Conservation (phyloP, 2,888 invertebrate species). For the Pammene fasciana region DNA sequence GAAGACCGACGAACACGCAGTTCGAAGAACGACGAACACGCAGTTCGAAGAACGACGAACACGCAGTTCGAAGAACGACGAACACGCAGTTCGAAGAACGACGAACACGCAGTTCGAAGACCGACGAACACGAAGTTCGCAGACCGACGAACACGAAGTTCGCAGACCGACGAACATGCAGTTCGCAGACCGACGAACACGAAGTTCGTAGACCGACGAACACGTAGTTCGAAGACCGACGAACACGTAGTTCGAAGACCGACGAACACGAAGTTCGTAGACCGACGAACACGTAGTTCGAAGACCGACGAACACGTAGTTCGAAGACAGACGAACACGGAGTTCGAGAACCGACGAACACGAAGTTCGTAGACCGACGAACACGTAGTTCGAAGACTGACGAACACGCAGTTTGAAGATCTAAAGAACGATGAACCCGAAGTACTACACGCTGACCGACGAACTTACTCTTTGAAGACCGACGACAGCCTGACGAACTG, state of each 20-base stretch:
- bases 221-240: conserved; percentile 15
- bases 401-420: conserved; percentile 15
- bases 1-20: conserved; percentile 4
- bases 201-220: not conserved
- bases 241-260: conserved; percentile 17
- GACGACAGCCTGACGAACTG: not conserved
- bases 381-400: conserved; percentile 15
- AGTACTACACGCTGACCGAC: not conserved
- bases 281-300: not conserved
- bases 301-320: not conserved
- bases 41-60: too few species aligned
- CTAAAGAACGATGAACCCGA: not conserved
- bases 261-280: conserved; percentile 2
- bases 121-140: not conserved
- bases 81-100: too few species aligned
- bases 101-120: not conserved
- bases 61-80: too few species aligned
- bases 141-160: not conserved
- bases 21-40: too few species aligned
- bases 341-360: conserved; percentile 13
- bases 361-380: not conserved
- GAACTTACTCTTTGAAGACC: conserved; percentile 1
- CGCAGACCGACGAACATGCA: conserved; percentile 4
- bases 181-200: conserved; percentile 17
- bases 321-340: not conserved